phyloP scores from a whole-genome alignment of 2,888 invertebrate genomes.

The Lissocephala sabroskyi region DNA sequence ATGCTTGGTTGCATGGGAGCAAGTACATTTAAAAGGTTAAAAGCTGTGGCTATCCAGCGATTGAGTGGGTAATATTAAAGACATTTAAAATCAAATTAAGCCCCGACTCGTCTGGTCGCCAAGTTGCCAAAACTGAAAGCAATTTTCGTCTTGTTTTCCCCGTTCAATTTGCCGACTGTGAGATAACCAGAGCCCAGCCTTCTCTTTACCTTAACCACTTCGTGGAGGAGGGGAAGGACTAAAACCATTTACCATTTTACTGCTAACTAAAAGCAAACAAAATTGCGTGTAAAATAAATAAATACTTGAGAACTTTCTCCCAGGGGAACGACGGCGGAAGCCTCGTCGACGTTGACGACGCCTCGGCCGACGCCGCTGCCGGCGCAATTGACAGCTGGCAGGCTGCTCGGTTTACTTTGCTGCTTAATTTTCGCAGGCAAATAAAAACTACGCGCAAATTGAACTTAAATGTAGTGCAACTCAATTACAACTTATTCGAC shows the following conservation, averaged over 20 bases:
- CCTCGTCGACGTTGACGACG: too few relatives aligned
- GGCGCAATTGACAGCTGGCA: too few relatives aligned
- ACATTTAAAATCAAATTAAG: too few relatives aligned
- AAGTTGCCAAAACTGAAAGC: too few relatives aligned
- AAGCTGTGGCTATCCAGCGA: too few relatives aligned
- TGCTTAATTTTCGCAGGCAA: conserved; percentile 8
- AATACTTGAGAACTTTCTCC: conserved; percentile 28
- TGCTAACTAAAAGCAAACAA: conserved; percentile 32
- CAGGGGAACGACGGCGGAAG: too few relatives aligned
- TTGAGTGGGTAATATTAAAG: too few relatives aligned
- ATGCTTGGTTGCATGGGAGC: too few relatives aligned
- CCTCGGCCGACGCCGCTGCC: too few relatives aligned
- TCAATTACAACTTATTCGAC: conserved; percentile 44
- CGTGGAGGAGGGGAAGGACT: conserved; percentile 5
- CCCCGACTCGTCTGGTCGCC: too few relatives aligned
- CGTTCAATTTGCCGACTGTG: not conserved
- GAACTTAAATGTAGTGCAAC: conserved; percentile 48
- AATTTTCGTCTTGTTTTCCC: too few relatives aligned
- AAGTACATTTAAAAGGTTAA: too few relatives aligned
- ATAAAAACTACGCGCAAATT: conserved; percentile 24
- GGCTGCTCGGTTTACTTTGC: not conserved
- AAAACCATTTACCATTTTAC: conserved; percentile 32
- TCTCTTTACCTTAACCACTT: not conserved
- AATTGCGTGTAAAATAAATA: conserved; percentile 44
- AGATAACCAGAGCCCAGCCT: not conserved